phyloP scores from a whole-genome alignment of 2,888 invertebrate species.

The Blastobasis lacticolella region DNA sequence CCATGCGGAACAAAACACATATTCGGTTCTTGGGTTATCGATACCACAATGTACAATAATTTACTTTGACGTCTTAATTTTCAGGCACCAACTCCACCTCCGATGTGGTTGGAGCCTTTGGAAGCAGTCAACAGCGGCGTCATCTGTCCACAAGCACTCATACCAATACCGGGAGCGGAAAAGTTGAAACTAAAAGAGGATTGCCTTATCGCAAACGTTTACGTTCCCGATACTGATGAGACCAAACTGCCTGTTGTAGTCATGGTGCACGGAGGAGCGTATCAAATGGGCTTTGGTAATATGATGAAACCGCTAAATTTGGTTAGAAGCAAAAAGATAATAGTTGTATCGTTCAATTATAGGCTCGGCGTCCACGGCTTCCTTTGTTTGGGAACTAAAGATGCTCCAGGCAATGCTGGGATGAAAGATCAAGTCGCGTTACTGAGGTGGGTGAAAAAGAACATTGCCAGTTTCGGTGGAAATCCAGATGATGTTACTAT shows the following conservation, averaged over 20 bases:
- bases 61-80: conserved; percentile 6
- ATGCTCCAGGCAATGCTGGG: conserved; percentile 37
- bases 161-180: background rate
- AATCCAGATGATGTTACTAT: conserved; percentile 41
- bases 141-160: conserved; percentile 25
- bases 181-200: conserved; percentile 22
- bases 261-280: conserved; percentile 30
- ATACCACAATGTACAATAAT: no score
- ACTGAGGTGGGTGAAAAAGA: conserved; percentile 40
- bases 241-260: conserved; percentile 27
- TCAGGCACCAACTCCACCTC: conserved; percentile 33
- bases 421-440: conserved; percentile 38
- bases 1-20: no score
- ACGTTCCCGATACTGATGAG: conserved; percentile 33
- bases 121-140: conserved; percentile 24
- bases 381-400: conserved; percentile 28
- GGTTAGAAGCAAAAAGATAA: conserved; percentile 19
- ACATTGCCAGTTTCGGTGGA: conserved; percentile 39
- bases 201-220: conserved; percentile 46
- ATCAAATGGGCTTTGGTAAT: conserved; percentile 19
- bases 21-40: no score
- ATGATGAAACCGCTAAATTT: conserved; percentile 12
- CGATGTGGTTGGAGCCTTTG: conserved; percentile 22
- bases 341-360: conserved; percentile 28
- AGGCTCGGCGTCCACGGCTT: conserved; percentile 28